Conservation (phyloP, 64 coral and sea anemone species). For the Stylophora pistillata region DNA sequence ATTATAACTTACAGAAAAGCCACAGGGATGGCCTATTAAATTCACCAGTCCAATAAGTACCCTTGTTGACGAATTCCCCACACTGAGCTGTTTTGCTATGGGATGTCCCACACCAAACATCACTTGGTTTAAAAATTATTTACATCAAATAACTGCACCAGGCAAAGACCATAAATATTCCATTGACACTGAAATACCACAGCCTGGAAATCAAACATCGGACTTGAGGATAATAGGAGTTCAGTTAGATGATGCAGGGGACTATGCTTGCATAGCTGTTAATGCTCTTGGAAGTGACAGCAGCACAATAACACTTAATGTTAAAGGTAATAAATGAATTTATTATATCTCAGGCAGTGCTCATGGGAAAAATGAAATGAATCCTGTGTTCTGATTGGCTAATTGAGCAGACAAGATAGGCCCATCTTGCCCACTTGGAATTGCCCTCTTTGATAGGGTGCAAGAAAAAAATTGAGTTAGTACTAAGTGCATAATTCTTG, state of each 20-base stretch:
- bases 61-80: background rate
- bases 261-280: background rate
- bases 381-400: too few species aligned
- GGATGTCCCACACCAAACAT: conserved; percentile 29
- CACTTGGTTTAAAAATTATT: background rate
- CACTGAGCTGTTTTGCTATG: background rate
- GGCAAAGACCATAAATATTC: background rate
- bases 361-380: too few species aligned
- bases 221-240: background rate
- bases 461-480: too few species aligned
- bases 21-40: background rate
- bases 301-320: background rate
- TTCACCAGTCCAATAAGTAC: background rate
- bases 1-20: background rate
- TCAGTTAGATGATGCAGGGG: background rate
- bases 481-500: too few species aligned
- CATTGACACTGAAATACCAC: background rate
- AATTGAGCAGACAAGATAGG: too few species aligned
- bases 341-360: too few species aligned
- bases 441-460: too few species aligned
- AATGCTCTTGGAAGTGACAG: background rate
- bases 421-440: too few species aligned
- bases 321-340: background rate
- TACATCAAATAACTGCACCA: background rate
- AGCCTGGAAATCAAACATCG: background rate